Evolutionary conservation across 2,888 invertebrate species (phyloP), one percentile per base, ranked within the genome.

Genomic region (Apodemia mormo): DNA sequence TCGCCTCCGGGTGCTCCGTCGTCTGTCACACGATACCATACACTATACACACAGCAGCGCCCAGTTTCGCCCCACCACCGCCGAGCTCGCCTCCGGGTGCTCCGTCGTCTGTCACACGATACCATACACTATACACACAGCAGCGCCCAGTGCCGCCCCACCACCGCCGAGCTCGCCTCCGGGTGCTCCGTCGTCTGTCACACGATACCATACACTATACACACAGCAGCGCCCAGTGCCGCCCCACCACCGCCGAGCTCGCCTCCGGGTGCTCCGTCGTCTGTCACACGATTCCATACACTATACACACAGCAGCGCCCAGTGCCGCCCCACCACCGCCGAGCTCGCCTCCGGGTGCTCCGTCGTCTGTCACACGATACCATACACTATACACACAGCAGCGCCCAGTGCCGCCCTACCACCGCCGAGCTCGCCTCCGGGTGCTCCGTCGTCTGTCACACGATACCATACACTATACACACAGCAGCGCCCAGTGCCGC

Each of bases 341-440:
- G 97, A 97, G 80, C 96, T 96, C 0, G 98, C 97, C 92, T 98
- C 98, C 0, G 97, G 97, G 92, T 40, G 40, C 40, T 40, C 40
- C 40, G 40, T 40, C 40, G 40, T 40, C 40, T 40, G 40, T 8
- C 2, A 22, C 22, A 22, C 22, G 33, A 33, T 4, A 33, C 33
- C 2, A 4, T 2, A 8, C n/a, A n/a, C n/a, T n/a, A n/a, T n/a
- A n/a, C n/a, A n/a, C 92, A 92, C 71, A 99, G 93, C 70, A 99
- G 90, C 66, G 98, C 98, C 40, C 40, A 40, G 40, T 40, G 98
- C 29, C 98, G 95, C 65, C 97, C 93, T 81, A 98, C 97, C 1
- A 98, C 97, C 68, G 97, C 94, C 0, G 97, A 97, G 80, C 96
- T 96, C 0, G 98, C 97, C 92, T 98, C 98, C 0, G 97, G 97